A percentile compares a stretch with the other conserved stretches of the same genome.
These are phyloP conservation scores for Conus ventricosus DNA, from an alignment of 1,140 invertebrate genomes.

Conservation along the genomic window DNA sequence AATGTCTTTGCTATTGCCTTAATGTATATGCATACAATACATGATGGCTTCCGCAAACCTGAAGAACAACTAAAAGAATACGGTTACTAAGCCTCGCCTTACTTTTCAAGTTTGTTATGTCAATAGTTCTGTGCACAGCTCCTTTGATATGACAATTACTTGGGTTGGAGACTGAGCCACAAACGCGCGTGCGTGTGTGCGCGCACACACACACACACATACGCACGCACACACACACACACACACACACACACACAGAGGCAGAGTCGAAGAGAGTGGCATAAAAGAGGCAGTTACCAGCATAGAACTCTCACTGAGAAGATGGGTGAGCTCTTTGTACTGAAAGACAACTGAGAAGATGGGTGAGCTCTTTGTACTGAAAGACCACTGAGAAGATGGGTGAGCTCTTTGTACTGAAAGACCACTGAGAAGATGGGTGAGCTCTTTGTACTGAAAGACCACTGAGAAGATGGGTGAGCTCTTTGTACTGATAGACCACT, in stretches of 20 bases:
- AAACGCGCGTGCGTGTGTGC: neutral
- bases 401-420: too few relatives aligned
- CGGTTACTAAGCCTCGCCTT: neutral
- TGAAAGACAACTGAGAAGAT: too few relatives aligned
- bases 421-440: too few relatives aligned
- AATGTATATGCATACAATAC: neutral
- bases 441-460: too few relatives aligned
- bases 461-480: too few relatives aligned
- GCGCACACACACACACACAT: neutral
- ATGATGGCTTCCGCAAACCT: neutral
- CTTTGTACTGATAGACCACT: too few relatives aligned
- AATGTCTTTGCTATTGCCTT: neutral
- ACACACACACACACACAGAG: too few relatives aligned
- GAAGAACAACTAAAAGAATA: neutral
- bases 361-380: too few relatives aligned
- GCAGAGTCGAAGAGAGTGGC: too few relatives aligned
- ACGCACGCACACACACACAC: neutral
- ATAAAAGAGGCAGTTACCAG: neutral
- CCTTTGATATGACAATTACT: neutral
- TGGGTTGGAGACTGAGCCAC: neutral
- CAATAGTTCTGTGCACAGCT: too few relatives aligned
- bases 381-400: too few relatives aligned
- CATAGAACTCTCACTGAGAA: neutral
- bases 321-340: too few relatives aligned
- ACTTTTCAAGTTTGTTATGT: neutral